Base-by-base conservation (phyloP, 2,797 vertebrate species). In the Sebastes trivittatus region DNA sequence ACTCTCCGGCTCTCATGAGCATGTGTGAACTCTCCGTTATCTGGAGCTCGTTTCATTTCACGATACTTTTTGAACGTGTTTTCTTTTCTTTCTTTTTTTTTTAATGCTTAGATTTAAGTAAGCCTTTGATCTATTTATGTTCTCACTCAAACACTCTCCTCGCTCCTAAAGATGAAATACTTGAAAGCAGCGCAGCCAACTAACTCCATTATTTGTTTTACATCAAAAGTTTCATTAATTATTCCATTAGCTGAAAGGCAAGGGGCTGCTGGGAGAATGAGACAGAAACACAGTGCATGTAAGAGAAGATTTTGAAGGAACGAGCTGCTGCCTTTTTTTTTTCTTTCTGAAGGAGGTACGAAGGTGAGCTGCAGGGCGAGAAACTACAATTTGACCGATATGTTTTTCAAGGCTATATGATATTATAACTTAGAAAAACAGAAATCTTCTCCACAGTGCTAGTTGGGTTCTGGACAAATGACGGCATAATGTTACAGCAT, bases 221-320 rank as follows among this genome's bases (percentile, higher is more conserved):
- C 92, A 92, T 93, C 88, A 94, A 91, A 94, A 87, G 89, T 94
- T 90, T 86, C 80, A 94, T 93, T 93, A 92, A 93, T 93, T 94
- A 93, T 93, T 94, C 91, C 89, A 91, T 93, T 89, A 94, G 81
- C 86, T 83, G 82, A 59, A 59, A 86, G 71, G 82, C 78, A 72
- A 38, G 63, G 63, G 75, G 75, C 69, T 59, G 67, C 60, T 55
- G 82, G 61, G 49, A 75, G 84, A 84, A 63, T 58, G 42, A 79
- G 68, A 81, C 80, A 77, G 75, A 82, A 67, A 77, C 34, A 67
- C 63, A 65, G 76, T 10, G 80, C 69, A 52, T 1, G 66, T n/a
- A 79, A 34, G 62, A 73, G 63, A 58, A 49, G 71, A 88, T 80
- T 79, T 32, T 86, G 52, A 86, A 74, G 36, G 55, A 27, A 30